Evolutionary conservation across 2,113 vertebrate genomes (phyloP).

Genomic region (Apistogramma diplotaenia): DNA sequence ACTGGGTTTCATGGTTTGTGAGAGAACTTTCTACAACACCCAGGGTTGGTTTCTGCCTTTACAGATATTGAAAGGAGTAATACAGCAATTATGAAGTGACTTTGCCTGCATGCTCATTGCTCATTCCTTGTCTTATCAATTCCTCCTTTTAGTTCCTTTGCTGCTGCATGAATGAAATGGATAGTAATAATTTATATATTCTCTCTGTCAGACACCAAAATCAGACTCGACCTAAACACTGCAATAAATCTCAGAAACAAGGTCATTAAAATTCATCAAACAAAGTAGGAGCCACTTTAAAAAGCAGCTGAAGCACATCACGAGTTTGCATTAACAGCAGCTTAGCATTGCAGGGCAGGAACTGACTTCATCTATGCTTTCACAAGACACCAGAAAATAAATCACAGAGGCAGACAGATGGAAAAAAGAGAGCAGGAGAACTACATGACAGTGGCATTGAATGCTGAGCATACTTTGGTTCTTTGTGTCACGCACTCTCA

Average conservation of each 20-base stretch:
- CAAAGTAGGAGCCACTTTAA: neutral
- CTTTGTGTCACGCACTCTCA: too few relatives aligned
- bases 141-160: neutral
- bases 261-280: slow-evolving; percentile 24
- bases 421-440: neutral
- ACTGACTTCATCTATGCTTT: slow-evolving; percentile 3
- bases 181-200: neutral
- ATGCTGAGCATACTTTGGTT: neutral
- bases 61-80: neutral
- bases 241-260: neutral
- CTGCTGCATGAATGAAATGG: neutral
- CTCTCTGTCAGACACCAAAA: neutral
- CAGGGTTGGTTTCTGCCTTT: neutral
- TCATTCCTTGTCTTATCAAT: neutral
- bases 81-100: neutral
- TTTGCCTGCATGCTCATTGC: neutral
- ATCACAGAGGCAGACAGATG: neutral
- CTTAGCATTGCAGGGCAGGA: neutral
- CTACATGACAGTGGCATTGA: neutral
- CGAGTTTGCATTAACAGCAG: slow-evolving; percentile 2
- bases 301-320: neutral
- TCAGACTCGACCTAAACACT: neutral
- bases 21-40: neutral
- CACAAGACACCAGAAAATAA: neutral
- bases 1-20: neutral